Evolutionary conservation across 2,113 vertebrate species (phyloP).

Genomic region (Crotalus helleri): DNA sequence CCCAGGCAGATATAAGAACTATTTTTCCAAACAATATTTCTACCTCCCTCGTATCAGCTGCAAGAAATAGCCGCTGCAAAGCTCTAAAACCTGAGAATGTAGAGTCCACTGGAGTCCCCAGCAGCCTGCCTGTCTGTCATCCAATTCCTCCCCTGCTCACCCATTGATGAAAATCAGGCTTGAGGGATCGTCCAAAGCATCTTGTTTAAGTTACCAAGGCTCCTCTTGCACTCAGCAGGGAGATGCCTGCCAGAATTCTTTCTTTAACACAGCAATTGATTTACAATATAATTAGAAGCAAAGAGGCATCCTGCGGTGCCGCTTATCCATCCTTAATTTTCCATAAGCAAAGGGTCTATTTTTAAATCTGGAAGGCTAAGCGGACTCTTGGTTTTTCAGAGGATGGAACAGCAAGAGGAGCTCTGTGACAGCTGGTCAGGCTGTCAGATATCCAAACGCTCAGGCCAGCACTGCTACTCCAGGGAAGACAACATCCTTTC

Average conservation of each 20-base stretch:
- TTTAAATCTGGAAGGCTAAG: constrained; percentile 53
- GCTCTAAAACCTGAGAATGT: neutral
- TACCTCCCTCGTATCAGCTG: neutral
- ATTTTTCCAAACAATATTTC: fast-evolving
- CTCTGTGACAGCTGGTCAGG: neutral
- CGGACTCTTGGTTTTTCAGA: constrained; percentile 19
- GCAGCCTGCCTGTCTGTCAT: fast-evolving
- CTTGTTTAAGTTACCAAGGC: neutral
- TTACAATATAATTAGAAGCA: constrained; percentile 50
- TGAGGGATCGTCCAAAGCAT: neutral
- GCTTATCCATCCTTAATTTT: constrained; percentile 62
- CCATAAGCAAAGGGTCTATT: constrained; percentile 66
- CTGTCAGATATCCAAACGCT: neutral
- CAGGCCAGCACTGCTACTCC: neutral
- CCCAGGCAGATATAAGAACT: neutral
- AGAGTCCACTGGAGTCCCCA: fast-evolving
- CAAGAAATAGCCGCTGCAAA: neutral
- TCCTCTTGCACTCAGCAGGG: fast-evolving
- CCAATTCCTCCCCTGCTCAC: neutral
- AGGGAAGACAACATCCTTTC: neutral
- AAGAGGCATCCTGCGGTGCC: constrained; percentile 35
- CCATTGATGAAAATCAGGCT: neutral
- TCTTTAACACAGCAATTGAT: constrained; percentile 13
- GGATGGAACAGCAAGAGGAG: neutral
- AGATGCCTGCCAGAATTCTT: neutral